These are phyloP conservation scores for Micromussa lordhowensis DNA, from an alignment of 92 coral and sea anemone genomes.

Conservation along the genomic window DNA sequence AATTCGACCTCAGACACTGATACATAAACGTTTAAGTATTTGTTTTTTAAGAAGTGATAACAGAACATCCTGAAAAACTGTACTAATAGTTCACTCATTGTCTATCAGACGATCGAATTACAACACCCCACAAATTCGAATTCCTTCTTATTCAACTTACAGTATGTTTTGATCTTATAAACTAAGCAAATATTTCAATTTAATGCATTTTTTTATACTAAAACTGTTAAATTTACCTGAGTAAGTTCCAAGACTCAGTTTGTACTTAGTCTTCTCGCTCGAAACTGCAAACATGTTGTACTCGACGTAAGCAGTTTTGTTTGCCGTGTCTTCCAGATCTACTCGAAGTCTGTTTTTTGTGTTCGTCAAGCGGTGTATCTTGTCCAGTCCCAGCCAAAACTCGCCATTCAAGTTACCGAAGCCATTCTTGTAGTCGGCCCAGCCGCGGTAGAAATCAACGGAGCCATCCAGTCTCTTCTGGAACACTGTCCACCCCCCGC, in stretches of 20 bases:
- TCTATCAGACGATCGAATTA: no score
- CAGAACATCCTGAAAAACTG: not conserved
- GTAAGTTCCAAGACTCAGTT: constrained; percentile 41
- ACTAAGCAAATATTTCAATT: no score
- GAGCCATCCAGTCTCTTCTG: constrained; percentile 79
- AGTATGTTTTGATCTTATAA: no score
- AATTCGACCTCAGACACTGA: not conserved
- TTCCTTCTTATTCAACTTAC: no score
- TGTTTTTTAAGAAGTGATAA: not conserved
- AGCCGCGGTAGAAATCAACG: constrained; percentile 74
- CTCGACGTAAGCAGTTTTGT: constrained; percentile 50
- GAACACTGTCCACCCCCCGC: no score
- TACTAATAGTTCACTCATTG: no score
- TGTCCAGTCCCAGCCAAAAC: constrained; percentile 60
- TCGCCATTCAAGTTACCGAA: constrained; percentile 52
- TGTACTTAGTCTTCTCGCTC: constrained; percentile 38
- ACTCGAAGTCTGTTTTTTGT: constrained; percentile 50
- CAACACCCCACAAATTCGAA: no score
- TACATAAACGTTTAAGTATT: not conserved
- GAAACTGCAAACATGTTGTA: constrained; percentile 49
- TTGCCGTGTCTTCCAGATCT: constrained; percentile 52
- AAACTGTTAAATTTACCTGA: constrained; percentile 2
- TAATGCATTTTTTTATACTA: no score
- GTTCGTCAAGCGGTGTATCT: constrained; percentile 20
- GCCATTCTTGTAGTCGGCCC: constrained; percentile 66